phyloP scores from a whole-genome alignment of 2,888 invertebrate species.

The Drosophila mimetica region DNA sequence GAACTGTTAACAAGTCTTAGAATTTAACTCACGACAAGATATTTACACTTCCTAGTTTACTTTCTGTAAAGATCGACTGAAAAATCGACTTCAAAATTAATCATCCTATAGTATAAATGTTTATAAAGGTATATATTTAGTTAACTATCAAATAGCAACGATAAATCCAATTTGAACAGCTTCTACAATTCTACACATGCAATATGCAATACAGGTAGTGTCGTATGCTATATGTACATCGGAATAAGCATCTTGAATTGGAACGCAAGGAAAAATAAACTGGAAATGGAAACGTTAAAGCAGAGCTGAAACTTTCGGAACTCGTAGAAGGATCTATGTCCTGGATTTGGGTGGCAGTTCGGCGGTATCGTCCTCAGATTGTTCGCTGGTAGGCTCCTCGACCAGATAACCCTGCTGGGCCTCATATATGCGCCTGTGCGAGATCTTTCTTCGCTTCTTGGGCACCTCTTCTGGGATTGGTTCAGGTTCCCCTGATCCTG shows the following conservation, averaged over 20 bases:
- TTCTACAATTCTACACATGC: conserved; percentile 7
- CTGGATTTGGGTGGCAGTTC: not conserved
- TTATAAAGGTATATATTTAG: conserved; percentile 11
- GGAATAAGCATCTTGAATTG: conserved; percentile 4
- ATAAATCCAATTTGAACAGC: conserved; percentile 19
- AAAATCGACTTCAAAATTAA: too few relatives aligned
- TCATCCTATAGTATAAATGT: not conserved
- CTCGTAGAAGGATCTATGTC: not conserved
- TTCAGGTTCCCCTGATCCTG: not conserved
- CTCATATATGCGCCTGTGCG: conserved; percentile 54
- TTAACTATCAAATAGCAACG: conserved; percentile 17
- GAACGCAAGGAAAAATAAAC: not conserved
- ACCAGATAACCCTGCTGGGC: conserved; percentile 75
- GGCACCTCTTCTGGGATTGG: not conserved
- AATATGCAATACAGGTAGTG: too few relatives aligned
- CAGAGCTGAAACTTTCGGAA: not conserved
- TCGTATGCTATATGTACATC: not conserved
- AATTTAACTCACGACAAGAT: not conserved
- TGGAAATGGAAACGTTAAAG: not conserved
- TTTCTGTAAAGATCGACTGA: too few relatives aligned
- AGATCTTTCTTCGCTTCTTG: not conserved
- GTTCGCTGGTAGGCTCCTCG: conserved; percentile 74
- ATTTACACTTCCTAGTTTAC: not conserved
- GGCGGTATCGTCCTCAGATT: conserved; percentile 52
- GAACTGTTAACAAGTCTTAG: not conserved